phyloP scores from a whole-genome alignment of 2,113 vertebrate genomes.

The Pluvianellus socialis region DNA sequence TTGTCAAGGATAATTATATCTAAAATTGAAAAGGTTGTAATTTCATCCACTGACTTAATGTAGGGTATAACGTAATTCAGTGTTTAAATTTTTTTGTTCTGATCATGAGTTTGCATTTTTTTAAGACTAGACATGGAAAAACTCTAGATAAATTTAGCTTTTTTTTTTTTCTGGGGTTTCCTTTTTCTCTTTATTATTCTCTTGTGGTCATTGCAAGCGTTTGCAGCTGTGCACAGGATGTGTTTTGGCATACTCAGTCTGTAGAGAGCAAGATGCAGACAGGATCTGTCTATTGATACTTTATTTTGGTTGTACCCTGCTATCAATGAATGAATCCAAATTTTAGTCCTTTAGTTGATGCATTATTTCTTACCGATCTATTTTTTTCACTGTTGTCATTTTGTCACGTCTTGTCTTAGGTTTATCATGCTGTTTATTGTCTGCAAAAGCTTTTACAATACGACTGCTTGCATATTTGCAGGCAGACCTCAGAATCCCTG shows the following conservation, averaged over 20 bases:
- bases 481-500: not conserved
- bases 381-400: not conserved
- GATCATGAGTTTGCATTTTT: slow-evolving; percentile 2
- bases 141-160: not conserved
- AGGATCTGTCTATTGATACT: not conserved
- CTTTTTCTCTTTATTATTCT: slow-evolving; percentile 30
- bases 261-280: not conserved
- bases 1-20: not conserved
- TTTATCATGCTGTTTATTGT: not conserved
- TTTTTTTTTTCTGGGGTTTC: not conserved
- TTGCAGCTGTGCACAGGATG: slow-evolving; percentile 48
- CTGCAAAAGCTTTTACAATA: not conserved
- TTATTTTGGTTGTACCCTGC: not conserved
- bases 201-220: not conserved
- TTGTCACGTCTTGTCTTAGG: not conserved
- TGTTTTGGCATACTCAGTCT: not conserved
- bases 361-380: not conserved
- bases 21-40: not conserved
- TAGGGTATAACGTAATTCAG: not conserved
- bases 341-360: not conserved
- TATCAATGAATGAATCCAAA: not conserved
- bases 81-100: not conserved
- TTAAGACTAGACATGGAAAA: not conserved
- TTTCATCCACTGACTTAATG: not conserved
- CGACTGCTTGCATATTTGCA: not conserved